Evolutionary conservation across 2,113 vertebrate species (phyloP), one percentile per base, ranked within the genome.

Genomic region (Eudyptes chrysolophus): DNA sequence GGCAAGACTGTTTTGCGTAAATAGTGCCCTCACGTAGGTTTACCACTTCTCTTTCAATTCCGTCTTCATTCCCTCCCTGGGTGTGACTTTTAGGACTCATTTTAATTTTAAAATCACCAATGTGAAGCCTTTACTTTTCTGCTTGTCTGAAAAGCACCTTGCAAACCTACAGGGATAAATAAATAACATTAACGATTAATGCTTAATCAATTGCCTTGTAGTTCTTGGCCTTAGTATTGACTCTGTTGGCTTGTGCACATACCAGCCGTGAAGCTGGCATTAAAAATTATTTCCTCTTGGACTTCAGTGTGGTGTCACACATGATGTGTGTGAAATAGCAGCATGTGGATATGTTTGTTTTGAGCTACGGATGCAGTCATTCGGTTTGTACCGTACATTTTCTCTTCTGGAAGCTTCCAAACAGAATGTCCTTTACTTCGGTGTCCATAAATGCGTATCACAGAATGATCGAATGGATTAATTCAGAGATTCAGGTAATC

Each of bases 21-120:
- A 64, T 29, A 29, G 6, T 72, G 44, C 49, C 78, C 44, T 82
- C 20, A 2, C 0, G 0, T 18, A 62, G 48, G 8, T 79, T 68
- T 61, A 26, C 15, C 40, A 9, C 36, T 42, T 48, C 34, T 62
- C 61, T 52, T 61, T 25, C 57, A 24, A 0, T 34, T 48, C 75
- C 70, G 42, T 61, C 72, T 75, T 51, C 49, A 10, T 22, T 60
- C 74, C 78, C 8, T 52, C 52, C 83, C 44, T 42, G 42, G 42
- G 42, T 10, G 49, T 68, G 20, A 40, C 49, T 78, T 64, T 1
- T 3, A n/a, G 48, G 65, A 77, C 13, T 46, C 14, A 20, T 70
- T 84, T 87, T 29, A 26, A 26, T 80, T 81, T 55, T 64, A 48
- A 74, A 85, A 64, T 38, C 11, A 3, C 5, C 7, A n/a, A 10